phyloP scores from a whole-genome alignment of 2,797 vertebrate species.

The Vireo griseus region DNA sequence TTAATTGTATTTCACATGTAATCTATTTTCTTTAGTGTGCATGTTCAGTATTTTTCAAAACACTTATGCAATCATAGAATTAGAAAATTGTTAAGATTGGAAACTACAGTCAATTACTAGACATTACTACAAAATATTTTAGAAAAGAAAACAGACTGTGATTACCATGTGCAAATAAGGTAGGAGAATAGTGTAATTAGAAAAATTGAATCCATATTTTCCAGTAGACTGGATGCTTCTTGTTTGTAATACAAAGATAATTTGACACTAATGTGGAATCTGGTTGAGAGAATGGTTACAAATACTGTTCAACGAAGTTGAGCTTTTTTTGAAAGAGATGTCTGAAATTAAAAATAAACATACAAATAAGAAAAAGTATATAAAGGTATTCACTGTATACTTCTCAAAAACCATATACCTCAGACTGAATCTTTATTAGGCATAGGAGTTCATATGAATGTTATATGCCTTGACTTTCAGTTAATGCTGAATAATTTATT shows the following conservation, averaged over 20 bases:
- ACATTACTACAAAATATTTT: neutral
- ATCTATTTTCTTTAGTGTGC: neutral
- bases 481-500: neutral
- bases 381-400: neutral
- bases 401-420: neutral
- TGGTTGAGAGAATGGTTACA: neutral
- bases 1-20: neutral
- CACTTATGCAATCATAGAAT: neutral
- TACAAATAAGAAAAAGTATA: neutral
- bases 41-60: neutral
- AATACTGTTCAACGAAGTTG: neutral
- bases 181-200: neutral
- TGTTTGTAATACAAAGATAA: slow-evolving; percentile 27
- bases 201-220: neutral
- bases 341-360: neutral
- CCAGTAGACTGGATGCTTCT: neutral
- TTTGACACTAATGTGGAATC: neutral
- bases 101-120: neutral
- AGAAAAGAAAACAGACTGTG: neutral
- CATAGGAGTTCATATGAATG: neutral
- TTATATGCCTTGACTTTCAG: neutral
- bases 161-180: neutral
- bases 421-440: neutral
- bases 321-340: neutral
- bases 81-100: neutral